Percentiles rank a stretch among this genome's conserved stretches.
These are phyloP conservation scores for Aphidius ervi DNA, from an alignment of 1,140 invertebrate species.

Conservation along the genomic window DNA sequence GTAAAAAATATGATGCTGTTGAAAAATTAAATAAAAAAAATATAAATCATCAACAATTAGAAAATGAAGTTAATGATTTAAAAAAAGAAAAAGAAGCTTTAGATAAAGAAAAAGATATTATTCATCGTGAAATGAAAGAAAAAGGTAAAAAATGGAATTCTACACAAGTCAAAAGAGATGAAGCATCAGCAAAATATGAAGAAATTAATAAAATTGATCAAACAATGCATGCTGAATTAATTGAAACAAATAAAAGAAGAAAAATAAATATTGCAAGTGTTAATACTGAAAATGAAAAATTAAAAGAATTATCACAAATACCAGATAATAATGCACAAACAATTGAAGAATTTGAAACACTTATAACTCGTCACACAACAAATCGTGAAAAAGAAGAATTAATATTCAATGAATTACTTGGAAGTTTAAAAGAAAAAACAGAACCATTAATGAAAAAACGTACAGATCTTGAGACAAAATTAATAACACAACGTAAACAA, in stretches of 20 bases:
- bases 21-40: slow-evolving; percentile 51
- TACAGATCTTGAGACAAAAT: slow-evolving; percentile 57
- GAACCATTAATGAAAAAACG: slow-evolving; percentile 50
- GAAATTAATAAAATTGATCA: slow-evolving; percentile 60
- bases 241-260: slow-evolving; percentile 63
- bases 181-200: slow-evolving; percentile 54
- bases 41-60: slow-evolving; percentile 53
- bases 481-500: slow-evolving; percentile 66
- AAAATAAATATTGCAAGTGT: slow-evolving; percentile 56
- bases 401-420: slow-evolving; percentile 56
- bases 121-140: slow-evolving; percentile 57
- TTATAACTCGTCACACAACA: slow-evolving; percentile 54
- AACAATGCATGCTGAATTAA: slow-evolving; percentile 59
- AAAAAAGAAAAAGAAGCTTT: slow-evolving; percentile 54
- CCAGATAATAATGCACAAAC: slow-evolving; percentile 69
- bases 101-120: slow-evolving; percentile 54
- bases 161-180: slow-evolving; percentile 43
- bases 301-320: slow-evolving; percentile 60
- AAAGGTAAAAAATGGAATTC: slow-evolving; percentile 53
- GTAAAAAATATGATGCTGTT: slow-evolving; percentile 56
- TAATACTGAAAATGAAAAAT: slow-evolving; percentile 57
- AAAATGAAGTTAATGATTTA: slow-evolving; percentile 56
- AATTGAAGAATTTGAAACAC: slow-evolving; percentile 66
- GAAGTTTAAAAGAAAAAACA: slow-evolving; percentile 64
- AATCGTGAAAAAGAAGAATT: slow-evolving; percentile 56